These are phyloP conservation scores for Narcine bancroftii DNA, from an alignment of 2,113 vertebrate species.

Conservation along the genomic window DNA sequence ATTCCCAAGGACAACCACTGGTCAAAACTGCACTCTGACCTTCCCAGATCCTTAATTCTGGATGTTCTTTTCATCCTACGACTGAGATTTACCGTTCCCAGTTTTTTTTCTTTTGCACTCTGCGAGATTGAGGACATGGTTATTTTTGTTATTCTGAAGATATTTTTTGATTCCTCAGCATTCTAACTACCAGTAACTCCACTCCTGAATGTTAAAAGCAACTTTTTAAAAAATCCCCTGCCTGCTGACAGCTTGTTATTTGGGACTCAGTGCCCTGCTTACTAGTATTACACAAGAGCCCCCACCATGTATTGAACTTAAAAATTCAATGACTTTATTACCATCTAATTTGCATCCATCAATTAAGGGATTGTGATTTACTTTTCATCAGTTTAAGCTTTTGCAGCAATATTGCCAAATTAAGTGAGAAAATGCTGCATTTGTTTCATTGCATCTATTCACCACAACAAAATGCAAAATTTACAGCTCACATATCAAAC, in stretches of 20 bases:
- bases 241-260: constrained; percentile 34
- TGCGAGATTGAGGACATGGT: background rate
- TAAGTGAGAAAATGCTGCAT: background rate
- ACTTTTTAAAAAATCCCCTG: background rate
- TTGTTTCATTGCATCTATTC: background rate
- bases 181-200: background rate
- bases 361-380: background rate
- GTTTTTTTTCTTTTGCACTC: constrained; percentile 13
- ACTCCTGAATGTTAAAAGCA: constrained; percentile 12
- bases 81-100: background rate
- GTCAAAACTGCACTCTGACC: background rate
- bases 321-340: constrained; percentile 23
- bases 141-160: background rate
- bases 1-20: background rate
- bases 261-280: background rate
- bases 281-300: background rate
- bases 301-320: background rate
- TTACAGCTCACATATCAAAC: background rate
- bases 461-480: background rate
- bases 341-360: constrained; percentile 20
- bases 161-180: constrained; percentile 25
- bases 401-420: constrained; percentile 1
- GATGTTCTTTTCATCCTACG: background rate
- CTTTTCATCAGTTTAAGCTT: background rate
- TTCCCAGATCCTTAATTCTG: background rate